phyloP scores from a whole-genome alignment of 64 coral and sea anemone species.

The Acropora yongei region DNA sequence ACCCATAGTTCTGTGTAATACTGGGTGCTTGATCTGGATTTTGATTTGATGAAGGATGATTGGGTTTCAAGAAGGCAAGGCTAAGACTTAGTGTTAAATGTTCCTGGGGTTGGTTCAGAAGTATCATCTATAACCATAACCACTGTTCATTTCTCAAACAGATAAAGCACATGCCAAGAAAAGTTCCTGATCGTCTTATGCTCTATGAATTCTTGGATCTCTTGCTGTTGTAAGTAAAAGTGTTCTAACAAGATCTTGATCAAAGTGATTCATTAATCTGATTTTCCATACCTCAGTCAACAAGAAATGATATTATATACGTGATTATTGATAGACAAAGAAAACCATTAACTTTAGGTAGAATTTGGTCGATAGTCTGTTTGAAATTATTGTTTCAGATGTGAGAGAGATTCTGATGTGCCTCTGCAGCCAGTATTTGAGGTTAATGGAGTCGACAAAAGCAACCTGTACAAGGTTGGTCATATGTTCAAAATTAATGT shows the following conservation, averaged over 20 bases:
- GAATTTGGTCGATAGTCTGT: not conserved
- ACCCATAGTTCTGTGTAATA: too few relatives aligned
- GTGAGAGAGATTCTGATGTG: conserved; percentile 61
- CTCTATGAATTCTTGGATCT: conserved; percentile 73
- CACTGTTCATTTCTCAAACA: not conserved
- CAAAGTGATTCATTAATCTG: too few relatives aligned
- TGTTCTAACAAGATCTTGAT: too few relatives aligned
- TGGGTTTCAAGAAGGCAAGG: too few relatives aligned
- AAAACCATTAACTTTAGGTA: too few relatives aligned
- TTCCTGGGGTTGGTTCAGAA: too few relatives aligned
- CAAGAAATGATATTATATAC: too few relatives aligned
- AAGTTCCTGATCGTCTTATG: conserved; percentile 62
- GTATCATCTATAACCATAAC: not conserved
- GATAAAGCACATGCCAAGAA: conserved; percentile 64
- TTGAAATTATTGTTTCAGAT: conserved; percentile 11
- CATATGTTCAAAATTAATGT: not conserved
- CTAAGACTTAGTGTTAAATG: too few relatives aligned
- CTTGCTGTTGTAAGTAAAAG: conserved; percentile 56
- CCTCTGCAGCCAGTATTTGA: conserved; percentile 9
- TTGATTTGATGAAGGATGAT: too few relatives aligned
- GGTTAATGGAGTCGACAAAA: conserved; percentile 55
- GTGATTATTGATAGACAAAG: too few relatives aligned
- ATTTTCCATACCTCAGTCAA: too few relatives aligned
- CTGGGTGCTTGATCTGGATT: too few relatives aligned
- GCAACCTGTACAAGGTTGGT: conserved; percentile 61